Conservation (phyloP, 1,140 invertebrate species). For the Eupristina koningsbergeri region DNA sequence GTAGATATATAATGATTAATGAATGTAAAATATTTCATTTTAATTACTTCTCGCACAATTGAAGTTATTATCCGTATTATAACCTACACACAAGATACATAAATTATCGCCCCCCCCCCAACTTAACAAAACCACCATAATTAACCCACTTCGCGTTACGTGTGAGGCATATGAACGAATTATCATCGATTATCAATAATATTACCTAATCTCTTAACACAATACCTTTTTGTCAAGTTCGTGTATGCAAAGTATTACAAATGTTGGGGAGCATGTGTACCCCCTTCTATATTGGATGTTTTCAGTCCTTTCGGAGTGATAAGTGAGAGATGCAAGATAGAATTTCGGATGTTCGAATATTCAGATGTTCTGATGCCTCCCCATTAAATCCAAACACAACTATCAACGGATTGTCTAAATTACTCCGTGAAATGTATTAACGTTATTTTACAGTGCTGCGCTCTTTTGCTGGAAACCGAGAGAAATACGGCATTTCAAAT, state of each 20-base stretch:
- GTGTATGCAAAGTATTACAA: slow-evolving; percentile 40
- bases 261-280: slow-evolving; percentile 48
- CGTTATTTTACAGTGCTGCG: slow-evolving; percentile 58
- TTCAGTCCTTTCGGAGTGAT: slow-evolving; percentile 47
- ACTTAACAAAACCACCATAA: slow-evolving; percentile 47
- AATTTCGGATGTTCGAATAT: too few species aligned
- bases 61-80: slow-evolving; percentile 8
- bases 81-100: not conserved
- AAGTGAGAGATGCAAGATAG: slow-evolving; percentile 18
- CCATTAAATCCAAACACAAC: slow-evolving; percentile 66
- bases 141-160: slow-evolving; percentile 15
- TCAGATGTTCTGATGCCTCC: too few species aligned
- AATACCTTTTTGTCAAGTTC: slow-evolving; percentile 22
- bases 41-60: slow-evolving; percentile 41
- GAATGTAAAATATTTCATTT: slow-evolving; percentile 25
- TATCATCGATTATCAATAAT: slow-evolving; percentile 50
- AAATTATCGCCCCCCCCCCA: slow-evolving; percentile 34
- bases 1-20: not conserved
- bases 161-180: not conserved
- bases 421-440: slow-evolving; percentile 71
- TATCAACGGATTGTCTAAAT: slow-evolving; percentile 67
- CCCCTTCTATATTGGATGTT: slow-evolving; percentile 58
- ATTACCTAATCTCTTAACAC: slow-evolving; percentile 44
- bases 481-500: too few species aligned
- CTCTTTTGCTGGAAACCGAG: too few species aligned